phyloP scores from a whole-genome alignment of 2,113 vertebrate species.

The Atractosteus spatula region DNA sequence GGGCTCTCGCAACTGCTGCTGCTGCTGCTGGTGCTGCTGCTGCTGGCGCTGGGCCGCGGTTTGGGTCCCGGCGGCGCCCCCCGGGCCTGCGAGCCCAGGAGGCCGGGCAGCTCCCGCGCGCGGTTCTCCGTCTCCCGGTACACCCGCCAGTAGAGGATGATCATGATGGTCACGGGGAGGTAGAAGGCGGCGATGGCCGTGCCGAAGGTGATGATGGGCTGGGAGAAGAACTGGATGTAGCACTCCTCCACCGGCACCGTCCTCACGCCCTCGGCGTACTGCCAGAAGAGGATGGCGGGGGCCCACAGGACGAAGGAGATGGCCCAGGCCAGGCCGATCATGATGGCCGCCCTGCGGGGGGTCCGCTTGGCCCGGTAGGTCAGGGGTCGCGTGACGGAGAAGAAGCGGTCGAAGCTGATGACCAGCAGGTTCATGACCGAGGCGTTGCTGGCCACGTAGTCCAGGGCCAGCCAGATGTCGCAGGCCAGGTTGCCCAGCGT shows the following conservation, averaged over 20 bases:
- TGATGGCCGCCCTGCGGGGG: slow-evolving; percentile 55
- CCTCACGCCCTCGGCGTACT: slow-evolving; percentile 59
- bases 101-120: slow-evolving; percentile 56
- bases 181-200: slow-evolving; percentile 76
- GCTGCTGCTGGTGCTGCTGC: slow-evolving; percentile 57
- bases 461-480: slow-evolving; percentile 72
- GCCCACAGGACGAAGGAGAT: slow-evolving; percentile 76
- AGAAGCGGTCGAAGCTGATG: slow-evolving; percentile 78
- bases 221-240: slow-evolving; percentile 68
- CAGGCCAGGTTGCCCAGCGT: slow-evolving; percentile 65
- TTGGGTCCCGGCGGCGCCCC: slow-evolving; percentile 11
- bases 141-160: slow-evolving; percentile 70
- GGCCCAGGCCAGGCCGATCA: slow-evolving; percentile 69
- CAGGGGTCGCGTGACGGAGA: slow-evolving; percentile 71
- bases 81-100: slow-evolving; percentile 55
- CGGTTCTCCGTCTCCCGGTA: slow-evolving; percentile 72
- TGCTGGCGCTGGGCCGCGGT: not conserved
- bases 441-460: slow-evolving; percentile 76
- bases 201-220: slow-evolving; percentile 69
- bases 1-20: slow-evolving; percentile 51
- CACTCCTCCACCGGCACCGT: slow-evolving; percentile 52
- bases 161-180: slow-evolving; percentile 73
- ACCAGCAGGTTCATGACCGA: slow-evolving; percentile 77
- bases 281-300: slow-evolving; percentile 74
- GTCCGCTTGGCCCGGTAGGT: slow-evolving; percentile 73